Conservation (phyloP, 1,140 invertebrate species). For the Bombus huntii region DNA sequence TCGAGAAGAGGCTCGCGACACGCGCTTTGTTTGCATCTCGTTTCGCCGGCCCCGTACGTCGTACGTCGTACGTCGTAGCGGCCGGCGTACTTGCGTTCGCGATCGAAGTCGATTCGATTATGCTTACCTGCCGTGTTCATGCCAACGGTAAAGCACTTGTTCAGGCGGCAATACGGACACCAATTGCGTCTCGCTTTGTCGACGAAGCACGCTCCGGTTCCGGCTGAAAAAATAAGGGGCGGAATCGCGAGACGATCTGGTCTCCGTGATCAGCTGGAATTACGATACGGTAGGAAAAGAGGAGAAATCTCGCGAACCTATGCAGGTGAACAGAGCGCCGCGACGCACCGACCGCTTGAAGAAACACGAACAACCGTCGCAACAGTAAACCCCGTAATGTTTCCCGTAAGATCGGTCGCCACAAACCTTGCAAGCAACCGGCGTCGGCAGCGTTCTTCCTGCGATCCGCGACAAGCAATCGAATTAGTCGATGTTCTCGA, state of each 20-base stretch:
- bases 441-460: constrained; percentile 87
- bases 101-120: constrained; percentile 23
- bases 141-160: constrained; percentile 89
- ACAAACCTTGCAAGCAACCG: constrained; percentile 89
- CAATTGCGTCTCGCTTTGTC: constrained; percentile 93
- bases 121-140: constrained; percentile 90
- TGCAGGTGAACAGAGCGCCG: constrained; percentile 89
- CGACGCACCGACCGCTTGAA: constrained; percentile 92
- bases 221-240: constrained; percentile 2
- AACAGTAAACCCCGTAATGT: constrained; percentile 93
- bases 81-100: background rate
- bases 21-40: constrained; percentile 73
- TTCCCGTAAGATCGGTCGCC: constrained; percentile 94
- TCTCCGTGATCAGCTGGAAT: background rate
- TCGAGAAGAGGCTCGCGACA: constrained; percentile 51
- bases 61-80: too few relatives aligned
- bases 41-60: constrained; percentile 26
- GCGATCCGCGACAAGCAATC: background rate
- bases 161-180: constrained; percentile 92
- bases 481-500: background rate
- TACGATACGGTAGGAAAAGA: background rate
- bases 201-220: constrained; percentile 89
- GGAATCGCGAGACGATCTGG: background rate
- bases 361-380: constrained; percentile 95
- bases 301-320: constrained; percentile 74